These are phyloP conservation scores for Penaeus vannamei DNA, from an alignment of 1,140 invertebrate species.

Conservation along the genomic window DNA sequence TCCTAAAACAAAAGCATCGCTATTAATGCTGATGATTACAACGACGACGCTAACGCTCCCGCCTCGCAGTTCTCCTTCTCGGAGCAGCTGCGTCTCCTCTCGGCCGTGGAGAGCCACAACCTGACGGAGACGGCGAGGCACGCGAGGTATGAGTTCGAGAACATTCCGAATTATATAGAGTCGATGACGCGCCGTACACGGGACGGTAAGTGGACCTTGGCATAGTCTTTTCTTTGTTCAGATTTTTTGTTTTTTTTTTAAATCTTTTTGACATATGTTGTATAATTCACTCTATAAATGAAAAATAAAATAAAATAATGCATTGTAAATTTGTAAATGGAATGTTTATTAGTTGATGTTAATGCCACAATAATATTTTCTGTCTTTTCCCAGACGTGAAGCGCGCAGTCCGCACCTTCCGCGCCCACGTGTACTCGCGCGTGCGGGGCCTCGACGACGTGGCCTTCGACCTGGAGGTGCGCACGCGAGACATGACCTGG, in stretches of 20 bases:
- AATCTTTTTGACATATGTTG: background rate
- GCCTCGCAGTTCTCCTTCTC: constrained; percentile 55
- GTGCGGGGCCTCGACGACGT: constrained; percentile 47
- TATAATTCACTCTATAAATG: too few relatives aligned
- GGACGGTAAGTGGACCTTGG: constrained; percentile 14
- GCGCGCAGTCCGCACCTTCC: constrained; percentile 38
- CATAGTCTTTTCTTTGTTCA: background rate
- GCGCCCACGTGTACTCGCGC: constrained; percentile 33
- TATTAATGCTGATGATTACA: too few relatives aligned
- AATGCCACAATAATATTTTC: too few relatives aligned
- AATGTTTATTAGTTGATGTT: too few relatives aligned
- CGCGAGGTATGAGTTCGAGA: constrained; percentile 54
- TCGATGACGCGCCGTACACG: constrained; percentile 31
- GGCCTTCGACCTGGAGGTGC: constrained; percentile 59
- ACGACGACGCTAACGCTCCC: background rate
- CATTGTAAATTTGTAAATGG: too few relatives aligned
- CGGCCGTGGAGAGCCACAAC: constrained; percentile 48
- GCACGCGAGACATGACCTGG: constrained; percentile 53
- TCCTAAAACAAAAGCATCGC: too few relatives aligned
- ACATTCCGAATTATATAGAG: constrained; percentile 52
- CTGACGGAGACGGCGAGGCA: constrained; percentile 55
- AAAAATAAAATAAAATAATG: too few relatives aligned
- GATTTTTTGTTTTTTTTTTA: background rate
- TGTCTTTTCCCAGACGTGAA: constrained; percentile 34
- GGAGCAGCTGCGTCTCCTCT: constrained; percentile 51